Percentiles rank a stretch among this genome's conserved stretches.
Evolutionary conservation across 2,888 invertebrate genomes (phyloP).

Genomic region (Abscondita cerata): DNA sequence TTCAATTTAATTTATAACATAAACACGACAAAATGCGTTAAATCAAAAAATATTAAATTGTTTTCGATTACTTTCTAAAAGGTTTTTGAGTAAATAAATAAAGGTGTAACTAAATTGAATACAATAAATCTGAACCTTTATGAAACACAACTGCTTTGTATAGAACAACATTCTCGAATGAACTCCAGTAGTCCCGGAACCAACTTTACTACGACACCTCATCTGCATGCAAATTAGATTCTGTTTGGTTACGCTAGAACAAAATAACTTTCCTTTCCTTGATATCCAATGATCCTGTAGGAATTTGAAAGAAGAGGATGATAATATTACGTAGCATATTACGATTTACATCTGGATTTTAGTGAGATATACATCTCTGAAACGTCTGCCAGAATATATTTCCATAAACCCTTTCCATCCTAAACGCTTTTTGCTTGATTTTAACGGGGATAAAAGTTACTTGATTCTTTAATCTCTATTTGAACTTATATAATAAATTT

Average conservation of each 20-base stretch:
- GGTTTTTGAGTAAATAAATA: conserved; percentile 3
- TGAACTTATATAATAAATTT: conserved; percentile 7
- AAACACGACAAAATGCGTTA: not conserved
- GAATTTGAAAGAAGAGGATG: conserved; percentile 28
- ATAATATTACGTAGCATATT: conserved; percentile 25
- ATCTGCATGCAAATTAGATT: conserved; percentile 58
- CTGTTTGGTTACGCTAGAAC: conserved; percentile 51
- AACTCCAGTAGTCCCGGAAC: conserved; percentile 50
- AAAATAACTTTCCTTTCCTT: conserved; percentile 39
- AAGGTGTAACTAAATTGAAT: conserved; percentile 13
- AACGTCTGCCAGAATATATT: conserved; percentile 43
- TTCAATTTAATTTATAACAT: conserved; percentile 1
- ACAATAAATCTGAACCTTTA: conserved; percentile 21
- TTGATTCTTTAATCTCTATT: conserved; percentile 28
- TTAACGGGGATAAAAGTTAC: conserved; percentile 31
- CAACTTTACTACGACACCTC: conserved; percentile 52
- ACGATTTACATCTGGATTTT: conserved; percentile 23
- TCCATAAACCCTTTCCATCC: conserved; percentile 35
- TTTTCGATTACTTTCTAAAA: not conserved
- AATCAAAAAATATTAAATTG: not conserved
- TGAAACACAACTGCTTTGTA: conserved; percentile 24
- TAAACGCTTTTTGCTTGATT: conserved; percentile 33
- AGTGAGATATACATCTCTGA: conserved; percentile 42
- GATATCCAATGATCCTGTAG: conserved; percentile 18
- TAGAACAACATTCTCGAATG: conserved; percentile 45